Evolutionary conservation across 2,888 invertebrate species (phyloP), one percentile per base, ranked within the genome.

Genomic region (Pyrrhia umbra): DNA sequence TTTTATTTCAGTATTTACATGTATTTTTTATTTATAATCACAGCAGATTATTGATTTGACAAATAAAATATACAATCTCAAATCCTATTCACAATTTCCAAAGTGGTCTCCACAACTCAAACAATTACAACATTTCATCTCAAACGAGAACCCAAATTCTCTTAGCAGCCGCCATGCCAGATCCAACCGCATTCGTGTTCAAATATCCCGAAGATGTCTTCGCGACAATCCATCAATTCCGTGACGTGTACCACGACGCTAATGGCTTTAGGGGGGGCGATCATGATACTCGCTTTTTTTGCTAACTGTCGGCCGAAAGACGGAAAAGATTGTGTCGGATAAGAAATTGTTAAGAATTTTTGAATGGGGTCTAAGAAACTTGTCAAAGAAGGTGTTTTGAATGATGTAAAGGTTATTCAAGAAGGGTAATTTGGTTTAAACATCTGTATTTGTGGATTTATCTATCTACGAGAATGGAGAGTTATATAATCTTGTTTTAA

Each of bases 191-290:
- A 79, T 78, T 78, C 65, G 73, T 42, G 46, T 27, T 49, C 57
- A 66, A 71, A 73, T 71, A 73, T 77, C 81, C 76, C 50, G 40
- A 63, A 60, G 69, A 72, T 60, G 70, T 81, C 72, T 70, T 49
- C 52, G 16, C 60, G 50, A 60, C 75, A 59, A 85, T 85, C 84
- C 80, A 85, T 84, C 86, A 86, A 82, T 80, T 68, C 73, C 63
- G 43, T 72, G 81, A 83, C 81, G 75, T 76, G 70, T 69, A 81
- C 75, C 76, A 70, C 37, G 57, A 55, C 73, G 77, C 77, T 84
- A 85, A 86, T 83, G 85, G 83, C 76, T 55, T 40, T 51, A 25
- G 60, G 23, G 58, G 49, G 63, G 62, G 60, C 47, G 64, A 61
- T 77, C 77, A 74, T 70, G 68, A 77, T 67, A 70, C 65, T 62